Evolutionary conservation across 1,140 invertebrate genomes (phyloP).

Genomic region (Calephelis nemesis): DNA sequence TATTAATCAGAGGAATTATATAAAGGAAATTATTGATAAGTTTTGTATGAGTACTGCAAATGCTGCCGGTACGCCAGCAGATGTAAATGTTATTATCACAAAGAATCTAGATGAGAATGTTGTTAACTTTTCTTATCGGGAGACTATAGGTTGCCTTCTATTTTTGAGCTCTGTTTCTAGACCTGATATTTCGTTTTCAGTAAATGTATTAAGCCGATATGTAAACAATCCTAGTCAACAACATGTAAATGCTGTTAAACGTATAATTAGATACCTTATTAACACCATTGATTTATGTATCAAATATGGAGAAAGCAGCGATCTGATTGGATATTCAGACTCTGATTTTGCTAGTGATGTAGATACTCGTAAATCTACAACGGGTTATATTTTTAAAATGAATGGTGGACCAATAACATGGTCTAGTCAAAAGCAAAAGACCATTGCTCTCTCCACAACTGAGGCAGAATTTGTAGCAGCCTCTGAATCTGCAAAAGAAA

Average conservation of each 20-base stretch:
- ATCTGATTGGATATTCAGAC: slow-evolving; percentile 44
- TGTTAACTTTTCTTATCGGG: slow-evolving; percentile 30
- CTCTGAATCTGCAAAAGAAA: slow-evolving; percentile 45
- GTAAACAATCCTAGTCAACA: slow-evolving; percentile 45
- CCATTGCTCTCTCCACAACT: slow-evolving; percentile 50
- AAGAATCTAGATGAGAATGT: slow-evolving; percentile 24
- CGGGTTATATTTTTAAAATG: slow-evolving; percentile 42
- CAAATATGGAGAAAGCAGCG: slow-evolving; percentile 22
- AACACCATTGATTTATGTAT: slow-evolving; percentile 50
- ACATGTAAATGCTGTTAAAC: slow-evolving; percentile 58
- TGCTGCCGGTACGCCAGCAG: slow-evolving; percentile 30
- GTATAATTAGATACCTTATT: slow-evolving; percentile 58
- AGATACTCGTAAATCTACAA: slow-evolving; percentile 46
- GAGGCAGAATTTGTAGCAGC: slow-evolving; percentile 66
- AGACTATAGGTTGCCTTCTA: slow-evolving; percentile 27
- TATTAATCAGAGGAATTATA: slow-evolving; percentile 28
- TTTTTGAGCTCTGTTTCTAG: slow-evolving; percentile 26
- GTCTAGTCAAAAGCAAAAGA: slow-evolving; percentile 61
- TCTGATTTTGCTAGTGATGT: slow-evolving; percentile 53
- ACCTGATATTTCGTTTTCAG: slow-evolving; percentile 22
- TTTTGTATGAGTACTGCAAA: slow-evolving; percentile 33
- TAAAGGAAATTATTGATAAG: slow-evolving; percentile 32
- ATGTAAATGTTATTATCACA: slow-evolving; percentile 29
- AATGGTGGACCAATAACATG: slow-evolving; percentile 48
- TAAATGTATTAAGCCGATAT: slow-evolving; percentile 21